phyloP scores from a whole-genome alignment of 2,797 vertebrate genomes.

The Ctenosaura bakeri region DNA sequence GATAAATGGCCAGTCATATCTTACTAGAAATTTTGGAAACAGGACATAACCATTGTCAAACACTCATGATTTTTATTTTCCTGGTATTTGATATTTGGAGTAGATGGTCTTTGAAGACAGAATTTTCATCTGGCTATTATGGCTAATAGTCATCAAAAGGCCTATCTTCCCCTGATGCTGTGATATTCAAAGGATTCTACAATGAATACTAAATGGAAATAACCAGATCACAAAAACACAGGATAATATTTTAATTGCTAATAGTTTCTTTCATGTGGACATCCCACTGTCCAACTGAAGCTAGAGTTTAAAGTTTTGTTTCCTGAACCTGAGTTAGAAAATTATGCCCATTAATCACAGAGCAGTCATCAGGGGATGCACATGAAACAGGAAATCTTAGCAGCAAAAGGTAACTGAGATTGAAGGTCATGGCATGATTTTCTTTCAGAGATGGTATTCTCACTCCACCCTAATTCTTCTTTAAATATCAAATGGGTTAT shows the following conservation, averaged over 20 bases:
- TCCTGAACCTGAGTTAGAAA: conserved; percentile 70
- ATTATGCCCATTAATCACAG: conserved; percentile 75
- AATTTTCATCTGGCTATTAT: neutral
- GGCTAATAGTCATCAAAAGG: neutral
- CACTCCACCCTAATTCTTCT: conserved; percentile 75
- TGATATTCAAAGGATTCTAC: neutral
- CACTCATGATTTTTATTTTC: neutral
- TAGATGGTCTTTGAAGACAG: neutral
- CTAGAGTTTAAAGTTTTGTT: conserved; percentile 59
- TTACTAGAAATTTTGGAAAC: neutral
- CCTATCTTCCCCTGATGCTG: neutral
- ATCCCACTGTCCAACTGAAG: neutral
- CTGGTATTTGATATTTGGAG: neutral
- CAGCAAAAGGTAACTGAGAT: conserved; percentile 64
- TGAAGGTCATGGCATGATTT: conserved; percentile 71
- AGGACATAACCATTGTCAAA: neutral
- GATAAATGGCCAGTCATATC: neutral
- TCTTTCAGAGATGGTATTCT: conserved; percentile 76
- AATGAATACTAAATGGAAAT: neutral
- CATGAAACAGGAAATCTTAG: conserved; percentile 74
- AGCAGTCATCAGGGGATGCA: conserved; percentile 69
- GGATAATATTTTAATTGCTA: neutral
- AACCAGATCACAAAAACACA: neutral
- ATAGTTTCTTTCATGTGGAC: conserved; percentile 21
- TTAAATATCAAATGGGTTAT: conserved; percentile 80